Evolutionary conservation across 2,797 vertebrate genomes (phyloP).

Genomic region (Brachymystax lenok): DNA sequence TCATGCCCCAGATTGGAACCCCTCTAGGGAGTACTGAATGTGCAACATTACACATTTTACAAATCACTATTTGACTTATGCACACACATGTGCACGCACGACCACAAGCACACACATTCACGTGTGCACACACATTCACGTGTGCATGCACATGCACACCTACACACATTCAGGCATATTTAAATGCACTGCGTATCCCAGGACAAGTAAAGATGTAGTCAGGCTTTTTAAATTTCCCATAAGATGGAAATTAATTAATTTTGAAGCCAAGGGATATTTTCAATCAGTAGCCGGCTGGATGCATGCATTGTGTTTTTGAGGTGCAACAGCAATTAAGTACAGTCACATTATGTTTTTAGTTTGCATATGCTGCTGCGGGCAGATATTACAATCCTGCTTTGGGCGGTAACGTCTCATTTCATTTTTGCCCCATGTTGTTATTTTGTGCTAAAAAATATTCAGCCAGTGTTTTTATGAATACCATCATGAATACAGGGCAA

Average conservation of each 20-base stretch:
- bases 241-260: conserved; percentile 36
- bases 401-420: conserved; percentile 2
- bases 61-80: neutral
- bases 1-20: conserved; percentile 1
- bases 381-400: conserved; percentile 16
- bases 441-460: neutral
- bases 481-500: conserved; percentile 15
- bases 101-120: neutral
- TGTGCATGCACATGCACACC: neutral
- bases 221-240: conserved; percentile 21
- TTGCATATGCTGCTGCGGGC: conserved; percentile 18
- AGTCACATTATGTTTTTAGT: conserved; percentile 16
- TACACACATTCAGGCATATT: neutral
- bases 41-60: neutral
- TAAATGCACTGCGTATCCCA: conserved; percentile 22
- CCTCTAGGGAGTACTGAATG: neutral
- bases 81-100: neutral
- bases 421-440: neutral
- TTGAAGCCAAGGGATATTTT: conserved; percentile 31
- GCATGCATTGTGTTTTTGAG: conserved; percentile 19
- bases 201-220: conserved; percentile 8
- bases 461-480: conserved; percentile 9
- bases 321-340: conserved; percentile 23
- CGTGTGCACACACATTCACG: neutral
- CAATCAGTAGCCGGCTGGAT: conserved; percentile 8